Evolutionary conservation across 2,113 vertebrate species (phyloP).

Genomic region (Microcebus griseorufus): DNA sequence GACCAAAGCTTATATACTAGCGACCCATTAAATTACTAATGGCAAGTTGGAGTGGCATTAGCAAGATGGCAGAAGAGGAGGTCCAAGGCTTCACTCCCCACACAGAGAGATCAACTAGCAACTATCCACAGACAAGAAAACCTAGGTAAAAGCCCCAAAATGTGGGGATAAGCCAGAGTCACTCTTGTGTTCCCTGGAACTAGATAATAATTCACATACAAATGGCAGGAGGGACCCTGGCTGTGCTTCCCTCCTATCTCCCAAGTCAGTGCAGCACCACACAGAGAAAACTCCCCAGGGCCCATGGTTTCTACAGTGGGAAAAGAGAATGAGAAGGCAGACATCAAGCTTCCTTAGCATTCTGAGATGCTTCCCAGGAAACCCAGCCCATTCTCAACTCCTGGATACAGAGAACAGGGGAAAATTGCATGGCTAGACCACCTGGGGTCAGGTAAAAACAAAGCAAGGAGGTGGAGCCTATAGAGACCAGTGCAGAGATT

Average conservation of each 20-base stretch:
- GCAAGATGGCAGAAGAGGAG: neutral
- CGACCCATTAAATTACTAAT: neutral
- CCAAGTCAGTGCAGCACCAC: neutral
- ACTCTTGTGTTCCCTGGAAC: neutral
- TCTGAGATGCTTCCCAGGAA: neutral
- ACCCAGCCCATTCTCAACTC: neutral
- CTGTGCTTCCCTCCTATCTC: neutral
- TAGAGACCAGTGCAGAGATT: neutral
- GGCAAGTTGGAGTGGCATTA: neutral
- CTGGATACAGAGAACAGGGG: neutral
- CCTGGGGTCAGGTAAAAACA: neutral
- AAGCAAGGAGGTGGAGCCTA: neutral
- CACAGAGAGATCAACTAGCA: neutral
- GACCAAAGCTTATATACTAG: neutral
- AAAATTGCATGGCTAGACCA: neutral
- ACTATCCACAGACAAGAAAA: neutral
- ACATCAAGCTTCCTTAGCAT: neutral
- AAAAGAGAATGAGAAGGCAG: neutral
- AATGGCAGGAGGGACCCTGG: neutral
- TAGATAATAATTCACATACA: neutral
- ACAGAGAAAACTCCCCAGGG: neutral
- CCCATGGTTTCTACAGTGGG: neutral
- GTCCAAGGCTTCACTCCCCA: neutral
- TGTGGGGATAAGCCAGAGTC: neutral
- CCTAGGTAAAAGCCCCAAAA: neutral